Evolutionary conservation across 2,888 invertebrate genomes (phyloP).

Genomic region (Deroplatys truncata): DNA sequence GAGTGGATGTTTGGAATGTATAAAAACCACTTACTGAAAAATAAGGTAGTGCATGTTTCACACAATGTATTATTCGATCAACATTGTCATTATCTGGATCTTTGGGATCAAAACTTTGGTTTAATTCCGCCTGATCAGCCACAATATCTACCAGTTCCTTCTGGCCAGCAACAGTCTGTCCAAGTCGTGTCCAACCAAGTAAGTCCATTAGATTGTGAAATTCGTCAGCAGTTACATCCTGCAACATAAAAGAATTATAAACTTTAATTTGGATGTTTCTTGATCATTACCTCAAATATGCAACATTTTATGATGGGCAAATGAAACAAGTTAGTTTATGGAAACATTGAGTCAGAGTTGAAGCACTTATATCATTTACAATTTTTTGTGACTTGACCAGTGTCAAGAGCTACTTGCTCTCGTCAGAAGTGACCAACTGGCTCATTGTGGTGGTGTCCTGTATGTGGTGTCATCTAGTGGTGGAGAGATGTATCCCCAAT

Average conservation of each 20-base stretch:
- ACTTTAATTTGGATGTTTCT: not conserved
- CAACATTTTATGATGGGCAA: not conserved
- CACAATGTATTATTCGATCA: slow-evolving; percentile 80
- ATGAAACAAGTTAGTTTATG: not conserved
- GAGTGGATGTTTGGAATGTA: too few relatives aligned
- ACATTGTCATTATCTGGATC: slow-evolving; percentile 53
- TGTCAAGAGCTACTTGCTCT: too few relatives aligned
- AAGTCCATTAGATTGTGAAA: slow-evolving; percentile 86
- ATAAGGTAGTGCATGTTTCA: slow-evolving; percentile 78
- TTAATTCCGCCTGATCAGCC: slow-evolving; percentile 80
- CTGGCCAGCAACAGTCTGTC: slow-evolving; percentile 78
- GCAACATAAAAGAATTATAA: slow-evolving; percentile 27
- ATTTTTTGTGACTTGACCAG: too few relatives aligned
- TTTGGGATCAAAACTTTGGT: slow-evolving; percentile 52
- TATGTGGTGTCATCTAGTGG: too few relatives aligned
- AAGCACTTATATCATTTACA: too few relatives aligned
- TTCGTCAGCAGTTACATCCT: slow-evolving; percentile 89
- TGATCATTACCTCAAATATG: not conserved
- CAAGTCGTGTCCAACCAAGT: slow-evolving; percentile 73
- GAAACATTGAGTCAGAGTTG: too few relatives aligned
- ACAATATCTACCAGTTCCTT: slow-evolving; percentile 83
- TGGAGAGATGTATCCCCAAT: too few relatives aligned
- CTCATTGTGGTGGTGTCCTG: too few relatives aligned
- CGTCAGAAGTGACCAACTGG: too few relatives aligned
- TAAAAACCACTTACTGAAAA: slow-evolving; percentile 73